Conservation (phyloP, 53 echinoderm and acorn worm genomes). For the Arbacia lixula region DNA sequence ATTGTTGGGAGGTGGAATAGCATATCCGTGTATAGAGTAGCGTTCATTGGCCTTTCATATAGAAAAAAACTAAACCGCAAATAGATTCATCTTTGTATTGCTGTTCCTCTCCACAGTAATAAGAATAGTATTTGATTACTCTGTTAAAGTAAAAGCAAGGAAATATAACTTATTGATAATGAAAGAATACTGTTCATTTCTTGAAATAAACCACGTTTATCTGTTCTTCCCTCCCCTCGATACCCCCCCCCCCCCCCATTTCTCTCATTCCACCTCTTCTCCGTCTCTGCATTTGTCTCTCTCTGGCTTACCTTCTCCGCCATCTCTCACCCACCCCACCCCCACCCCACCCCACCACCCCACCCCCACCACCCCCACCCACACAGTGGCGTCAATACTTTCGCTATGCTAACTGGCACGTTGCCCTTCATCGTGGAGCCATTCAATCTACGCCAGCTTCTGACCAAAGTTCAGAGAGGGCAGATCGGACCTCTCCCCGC, state of each 20-base stretch:
- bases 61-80: too few species aligned
- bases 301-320: background rate
- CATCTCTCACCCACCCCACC: background rate
- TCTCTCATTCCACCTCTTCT: background rate
- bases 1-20: too few species aligned
- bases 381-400: conserved; percentile 92
- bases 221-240: background rate
- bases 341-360: background rate
- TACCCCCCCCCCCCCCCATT: background rate
- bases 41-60: too few species aligned
- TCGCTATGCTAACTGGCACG: conserved; percentile 88
- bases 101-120: too few species aligned
- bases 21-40: too few species aligned
- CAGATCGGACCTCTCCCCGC: conserved; percentile 77
- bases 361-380: background rate
- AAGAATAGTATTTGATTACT: too few species aligned
- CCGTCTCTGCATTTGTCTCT: background rate
- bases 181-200: too few species aligned
- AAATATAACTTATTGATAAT: too few species aligned
- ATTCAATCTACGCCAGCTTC: conserved; percentile 81
- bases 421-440: conserved; percentile 95
- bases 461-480: conserved; percentile 80
- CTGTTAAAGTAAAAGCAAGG: too few species aligned
- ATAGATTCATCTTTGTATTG: too few species aligned
- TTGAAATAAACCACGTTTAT: too few species aligned